Conservation (phyloP, 2,888 invertebrate species). For the Catocala fraxini region DNA sequence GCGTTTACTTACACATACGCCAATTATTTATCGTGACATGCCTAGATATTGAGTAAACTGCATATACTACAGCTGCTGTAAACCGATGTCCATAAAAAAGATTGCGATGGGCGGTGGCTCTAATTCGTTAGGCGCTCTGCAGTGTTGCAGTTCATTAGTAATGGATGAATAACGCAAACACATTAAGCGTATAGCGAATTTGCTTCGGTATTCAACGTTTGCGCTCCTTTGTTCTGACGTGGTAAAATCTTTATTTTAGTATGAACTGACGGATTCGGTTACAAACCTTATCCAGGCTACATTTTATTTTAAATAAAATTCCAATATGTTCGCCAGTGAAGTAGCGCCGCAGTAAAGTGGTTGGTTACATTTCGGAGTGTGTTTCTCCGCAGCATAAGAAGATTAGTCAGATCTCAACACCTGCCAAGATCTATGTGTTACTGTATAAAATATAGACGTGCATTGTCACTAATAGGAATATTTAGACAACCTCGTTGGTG, state of each 20-base stretch:
- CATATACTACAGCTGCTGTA: no score
- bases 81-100: neutral
- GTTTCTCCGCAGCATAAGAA: no score
- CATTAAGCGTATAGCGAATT: conserved; percentile 5
- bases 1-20: no score
- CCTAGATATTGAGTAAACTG: no score
- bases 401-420: no score
- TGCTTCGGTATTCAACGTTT: neutral
- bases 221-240: neutral
- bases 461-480: no score
- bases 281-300: neutral
- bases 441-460: no score
- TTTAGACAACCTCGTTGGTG: no score
- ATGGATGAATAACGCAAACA: conserved; percentile 4
- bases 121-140: conserved; percentile 1
- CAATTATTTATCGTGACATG: no score
- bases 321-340: neutral
- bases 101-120: neutral
- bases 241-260: neutral
- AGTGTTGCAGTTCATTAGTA: conserved; percentile 3
- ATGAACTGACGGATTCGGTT: neutral
- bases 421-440: no score
- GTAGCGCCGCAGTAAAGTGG: no score
- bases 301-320: neutral
- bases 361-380: no score